Percentiles rank a stretch among this genome's conserved stretches.
Evolutionary conservation across 2,113 vertebrate species (phyloP).

Genomic region (Physeter macrocephalus): DNA sequence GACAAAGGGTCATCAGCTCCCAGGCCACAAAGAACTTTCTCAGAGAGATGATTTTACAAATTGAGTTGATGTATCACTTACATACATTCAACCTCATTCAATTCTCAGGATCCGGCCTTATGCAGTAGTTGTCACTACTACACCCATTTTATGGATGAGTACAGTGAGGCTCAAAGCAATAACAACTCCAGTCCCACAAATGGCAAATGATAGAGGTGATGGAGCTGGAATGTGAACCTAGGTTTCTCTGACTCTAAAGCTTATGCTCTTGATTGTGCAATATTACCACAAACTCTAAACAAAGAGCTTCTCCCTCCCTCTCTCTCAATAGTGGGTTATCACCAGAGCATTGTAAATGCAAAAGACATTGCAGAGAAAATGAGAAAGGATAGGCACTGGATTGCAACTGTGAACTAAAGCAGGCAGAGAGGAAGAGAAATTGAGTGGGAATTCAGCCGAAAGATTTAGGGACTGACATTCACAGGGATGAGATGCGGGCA

Average conservation of each 20-base stretch:
- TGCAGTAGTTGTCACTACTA: neutral
- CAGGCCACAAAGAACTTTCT: neutral
- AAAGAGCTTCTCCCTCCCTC: neutral
- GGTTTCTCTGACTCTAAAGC: neutral
- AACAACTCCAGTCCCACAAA: neutral
- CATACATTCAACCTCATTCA: neutral
- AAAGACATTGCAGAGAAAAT: neutral
- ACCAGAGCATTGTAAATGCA: neutral
- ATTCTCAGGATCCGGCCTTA: neutral
- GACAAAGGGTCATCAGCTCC: neutral
- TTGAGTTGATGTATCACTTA: neutral
- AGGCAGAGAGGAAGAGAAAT: neutral
- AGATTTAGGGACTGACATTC: neutral
- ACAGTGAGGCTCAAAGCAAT: neutral
- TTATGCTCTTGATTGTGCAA: neutral
- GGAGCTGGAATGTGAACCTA: neutral
- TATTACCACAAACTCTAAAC: neutral
- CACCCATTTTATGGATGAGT: neutral
- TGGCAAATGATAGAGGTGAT: fast-evolving
- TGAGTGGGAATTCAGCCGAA: neutral
- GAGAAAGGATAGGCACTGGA: neutral
- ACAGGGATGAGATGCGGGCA: neutral
- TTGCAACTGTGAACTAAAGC: neutral
- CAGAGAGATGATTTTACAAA: neutral
- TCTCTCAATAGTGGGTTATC: neutral